Conservation (phyloP, 2,797 vertebrate genomes). For the Lepidocolaptes lacrymiger region DNA sequence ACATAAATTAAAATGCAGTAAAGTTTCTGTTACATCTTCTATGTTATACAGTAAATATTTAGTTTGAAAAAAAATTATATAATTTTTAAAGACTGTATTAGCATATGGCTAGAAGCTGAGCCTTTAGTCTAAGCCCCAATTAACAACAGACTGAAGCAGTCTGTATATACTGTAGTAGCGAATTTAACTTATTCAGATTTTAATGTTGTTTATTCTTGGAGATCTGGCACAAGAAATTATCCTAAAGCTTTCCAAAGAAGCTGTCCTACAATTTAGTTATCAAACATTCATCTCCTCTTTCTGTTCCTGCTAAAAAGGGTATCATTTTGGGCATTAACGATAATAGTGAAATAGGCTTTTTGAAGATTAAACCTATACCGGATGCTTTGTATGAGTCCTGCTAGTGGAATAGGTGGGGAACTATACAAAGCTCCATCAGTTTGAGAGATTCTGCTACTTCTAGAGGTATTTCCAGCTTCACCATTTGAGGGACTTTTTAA, state of each 20-base stretch:
- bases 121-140: slow-evolving; percentile 36
- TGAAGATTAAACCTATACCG: slow-evolving; percentile 9
- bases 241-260: slow-evolving; percentile 31
- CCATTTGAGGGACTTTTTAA: not conserved
- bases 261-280: slow-evolving; percentile 1
- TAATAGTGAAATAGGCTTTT: not conserved
- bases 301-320: slow-evolving; percentile 31
- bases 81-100: slow-evolving; percentile 69
- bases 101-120: slow-evolving; percentile 51
- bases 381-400: not conserved
- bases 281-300: slow-evolving; percentile 12
- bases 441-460: not conserved
- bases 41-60: slow-evolving; percentile 69
- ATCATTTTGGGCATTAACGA: slow-evolving; percentile 30
- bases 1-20: slow-evolving; percentile 59
- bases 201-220: slow-evolving; percentile 67
- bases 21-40: slow-evolving; percentile 64
- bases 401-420: not conserved
- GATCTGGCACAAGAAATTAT: slow-evolving; percentile 31
- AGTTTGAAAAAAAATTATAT: slow-evolving; percentile 69
- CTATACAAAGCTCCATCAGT: not conserved
- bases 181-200: slow-evolving; percentile 71
- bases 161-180: slow-evolving; percentile 59
- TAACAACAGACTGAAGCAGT: slow-evolving; percentile 53
- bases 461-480: not conserved